Base-by-base conservation (phyloP, 2,113 vertebrate species). In the Syrmaticus mikado region DNA sequence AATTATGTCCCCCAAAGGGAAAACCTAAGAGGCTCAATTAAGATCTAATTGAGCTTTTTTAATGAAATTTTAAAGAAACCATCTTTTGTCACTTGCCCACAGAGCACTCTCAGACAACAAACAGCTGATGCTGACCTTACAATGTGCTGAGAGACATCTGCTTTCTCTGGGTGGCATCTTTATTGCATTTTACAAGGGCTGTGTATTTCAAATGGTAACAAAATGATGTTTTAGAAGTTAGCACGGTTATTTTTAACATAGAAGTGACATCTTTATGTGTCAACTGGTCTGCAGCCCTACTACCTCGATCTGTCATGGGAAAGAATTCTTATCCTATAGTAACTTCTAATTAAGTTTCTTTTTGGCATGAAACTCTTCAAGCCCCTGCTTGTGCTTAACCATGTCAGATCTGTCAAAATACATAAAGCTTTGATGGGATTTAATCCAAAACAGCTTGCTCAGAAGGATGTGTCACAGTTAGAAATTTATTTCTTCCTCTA, bases 401-500 rank as follows among this genome's bases (percentile, higher is more conserved):
- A 28, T 19, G 86, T 84, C 89, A 95, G 70, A 78, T 8, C 76
- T 97, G 96, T 94, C 92, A 95, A 95, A 96, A 94, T 65, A 88
- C 27, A 60, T 45, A 73, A 75, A 71, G 58, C 61, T 71, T 92
- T 94, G 76, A 84, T 78, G 76, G 82, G 76, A 81, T 78, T 81
- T 72, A 90, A 95, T 93, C 85, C 52, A 77, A 88, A 81, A 27
- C 76, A 95, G 30, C 79, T 30, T 48, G 21, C 34, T 40, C 85
- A 93, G 90, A 88, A 81, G 30, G 18, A 94, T 80, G 61, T 91
- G 90, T 91, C 90, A 84, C 48, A 83, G 61, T 32, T 11, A 46
- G 46, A 70, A 65, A 53, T 75, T 78, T 36, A 40, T 86, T 87
- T 80, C 38, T 92, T 20, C 65, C 7, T 68, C 81, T 27, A 72